Conservation (phyloP, 2,888 invertebrate species). For the Biston betularia region DNA sequence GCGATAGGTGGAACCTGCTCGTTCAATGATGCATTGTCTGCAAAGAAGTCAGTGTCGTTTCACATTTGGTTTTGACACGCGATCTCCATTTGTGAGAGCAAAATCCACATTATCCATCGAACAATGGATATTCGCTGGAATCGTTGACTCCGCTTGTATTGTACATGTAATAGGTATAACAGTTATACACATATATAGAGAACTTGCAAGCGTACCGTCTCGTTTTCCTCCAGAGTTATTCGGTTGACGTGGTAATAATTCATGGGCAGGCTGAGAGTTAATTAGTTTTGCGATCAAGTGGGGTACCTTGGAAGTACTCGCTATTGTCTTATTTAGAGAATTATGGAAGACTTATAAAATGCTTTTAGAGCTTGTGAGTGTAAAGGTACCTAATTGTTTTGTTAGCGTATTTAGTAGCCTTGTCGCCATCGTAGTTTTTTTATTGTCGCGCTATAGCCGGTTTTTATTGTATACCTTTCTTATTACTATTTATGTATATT, state of each 20-base stretch:
- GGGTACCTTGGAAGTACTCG: background rate
- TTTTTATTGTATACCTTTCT: no score
- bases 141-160: slow-evolving; percentile 35
- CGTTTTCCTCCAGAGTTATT: slow-evolving; percentile 26
- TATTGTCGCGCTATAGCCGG: no score
- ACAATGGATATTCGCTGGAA: slow-evolving; percentile 60
- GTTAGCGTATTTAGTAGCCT: no score
- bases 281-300: slow-evolving; percentile 36
- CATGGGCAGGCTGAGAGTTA: slow-evolving; percentile 38
- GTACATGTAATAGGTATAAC: background rate
- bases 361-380: no score
- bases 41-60: slow-evolving; percentile 22
- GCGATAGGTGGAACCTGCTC: slow-evolving; percentile 1
- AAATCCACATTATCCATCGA: slow-evolving; percentile 39
- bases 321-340: background rate
- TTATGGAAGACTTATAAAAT: background rate
- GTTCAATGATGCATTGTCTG: slow-evolving; percentile 16
- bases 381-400: no score
- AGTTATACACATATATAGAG: background rate
- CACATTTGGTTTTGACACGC: slow-evolving; percentile 54
- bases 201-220: slow-evolving; percentile 18
- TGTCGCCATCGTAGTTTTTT: no score
- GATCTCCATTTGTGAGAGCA: slow-evolving; percentile 52
- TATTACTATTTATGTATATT: no score
- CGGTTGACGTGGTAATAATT: slow-evolving; percentile 21